Conservation (phyloP, 1,140 invertebrate species). For the Brachionus rubens region DNA sequence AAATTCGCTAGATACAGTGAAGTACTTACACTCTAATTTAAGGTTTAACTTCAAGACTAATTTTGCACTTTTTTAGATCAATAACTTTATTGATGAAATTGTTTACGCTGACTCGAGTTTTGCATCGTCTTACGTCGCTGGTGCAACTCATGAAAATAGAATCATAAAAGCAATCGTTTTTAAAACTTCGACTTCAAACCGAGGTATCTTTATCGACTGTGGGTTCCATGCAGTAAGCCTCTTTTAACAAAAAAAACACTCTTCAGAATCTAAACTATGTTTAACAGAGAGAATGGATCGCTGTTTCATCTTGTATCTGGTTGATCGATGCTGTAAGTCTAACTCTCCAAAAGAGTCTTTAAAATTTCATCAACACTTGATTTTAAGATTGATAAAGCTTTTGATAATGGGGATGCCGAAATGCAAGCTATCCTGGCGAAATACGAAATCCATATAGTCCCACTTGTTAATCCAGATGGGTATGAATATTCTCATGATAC, state of each 20-base stretch:
- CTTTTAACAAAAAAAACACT: no score
- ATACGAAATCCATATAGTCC: conserved; percentile 39
- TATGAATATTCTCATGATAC: conserved; percentile 37
- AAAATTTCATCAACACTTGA: conserved; percentile 11
- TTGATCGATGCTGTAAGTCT: no score
- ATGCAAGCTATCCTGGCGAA: not conserved
- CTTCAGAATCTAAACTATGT: no score
- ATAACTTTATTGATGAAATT: not conserved
- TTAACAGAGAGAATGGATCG: no score
- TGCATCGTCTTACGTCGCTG: not conserved
- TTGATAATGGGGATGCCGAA: not conserved
- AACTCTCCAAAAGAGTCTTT: no score
- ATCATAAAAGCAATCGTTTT: not conserved
- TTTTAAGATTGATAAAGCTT: not conserved
- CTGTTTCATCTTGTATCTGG: no score
- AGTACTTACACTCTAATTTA: no score
- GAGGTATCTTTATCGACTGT: conserved; percentile 42
- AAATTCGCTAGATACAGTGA: conserved; percentile 33
- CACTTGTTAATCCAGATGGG: conserved; percentile 46
- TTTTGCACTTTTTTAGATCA: not conserved
- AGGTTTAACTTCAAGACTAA: not conserved
- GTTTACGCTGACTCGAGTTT: not conserved
- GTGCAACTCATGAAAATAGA: conserved; percentile 25
- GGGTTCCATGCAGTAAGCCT: conserved; percentile 39
- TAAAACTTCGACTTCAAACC: not conserved